Percentiles rank a stretch among this genome's conserved stretches.
Conservation (phyloP, 2,797 vertebrate species). For the Okamejei kenojei region DNA sequence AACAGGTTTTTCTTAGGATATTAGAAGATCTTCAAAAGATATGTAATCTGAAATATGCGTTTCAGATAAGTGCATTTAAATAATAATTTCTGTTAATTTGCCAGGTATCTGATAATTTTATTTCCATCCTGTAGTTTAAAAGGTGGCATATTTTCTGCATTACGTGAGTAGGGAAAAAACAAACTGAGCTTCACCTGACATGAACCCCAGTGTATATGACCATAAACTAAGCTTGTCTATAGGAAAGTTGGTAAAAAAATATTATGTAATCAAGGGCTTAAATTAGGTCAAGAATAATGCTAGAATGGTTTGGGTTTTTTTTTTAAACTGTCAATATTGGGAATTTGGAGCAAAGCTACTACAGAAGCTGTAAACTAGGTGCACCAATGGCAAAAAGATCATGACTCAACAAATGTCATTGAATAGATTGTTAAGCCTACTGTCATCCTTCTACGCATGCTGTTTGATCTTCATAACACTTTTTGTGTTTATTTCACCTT, state of each 20-base stretch:
- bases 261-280: neutral
- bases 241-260: neutral
- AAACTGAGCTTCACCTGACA: too few species aligned
- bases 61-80: neutral
- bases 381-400: neutral
- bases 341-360: neutral
- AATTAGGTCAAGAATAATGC: neutral
- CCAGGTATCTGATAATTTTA: neutral
- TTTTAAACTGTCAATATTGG: neutral
- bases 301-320: neutral
- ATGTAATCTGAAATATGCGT: neutral
- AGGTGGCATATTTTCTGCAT: neutral
- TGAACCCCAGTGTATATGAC: too few species aligned
- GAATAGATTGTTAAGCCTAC: neutral
- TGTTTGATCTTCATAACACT: neutral
- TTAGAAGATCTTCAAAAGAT: neutral
- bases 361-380: neutral
- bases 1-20: neutral
- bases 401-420: neutral
- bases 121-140: neutral
- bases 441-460: neutral
- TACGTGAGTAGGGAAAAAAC: too few species aligned
- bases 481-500: neutral
- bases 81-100: neutral
- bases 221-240: neutral